A percentile compares a stretch with the other conserved stretches of the same genome.
Conservation (phyloP, 2,113 vertebrate species). For the Mobula hypostoma region DNA sequence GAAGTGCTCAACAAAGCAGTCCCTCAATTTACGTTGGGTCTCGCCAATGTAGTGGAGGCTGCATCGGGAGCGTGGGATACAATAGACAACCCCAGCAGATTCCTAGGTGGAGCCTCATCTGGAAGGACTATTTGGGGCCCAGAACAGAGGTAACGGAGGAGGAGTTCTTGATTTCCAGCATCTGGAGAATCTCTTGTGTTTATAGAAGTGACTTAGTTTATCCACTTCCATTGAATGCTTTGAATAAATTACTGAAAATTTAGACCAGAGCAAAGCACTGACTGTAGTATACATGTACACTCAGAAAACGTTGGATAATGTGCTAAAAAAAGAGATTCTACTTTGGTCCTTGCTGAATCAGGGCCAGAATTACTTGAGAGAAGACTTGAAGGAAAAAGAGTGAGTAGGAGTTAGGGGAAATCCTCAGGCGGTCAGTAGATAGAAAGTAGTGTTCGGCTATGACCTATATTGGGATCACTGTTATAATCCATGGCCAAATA, state of each 20-base stretch:
- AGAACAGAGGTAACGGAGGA: no score
- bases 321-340: not conserved
- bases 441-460: not conserved
- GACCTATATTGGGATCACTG: not conserved
- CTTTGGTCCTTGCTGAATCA: not conserved
- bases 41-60: no score
- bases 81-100: no score
- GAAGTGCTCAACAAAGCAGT: no score
- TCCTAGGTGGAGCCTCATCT: no score
- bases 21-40: no score
- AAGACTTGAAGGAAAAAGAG: not conserved
- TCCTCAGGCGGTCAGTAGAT: not conserved
- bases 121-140: no score
- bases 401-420: not conserved
- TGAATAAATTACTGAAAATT: not conserved
- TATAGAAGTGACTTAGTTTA: no score
- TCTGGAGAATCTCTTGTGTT: no score
- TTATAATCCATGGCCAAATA: not conserved
- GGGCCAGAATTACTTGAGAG: not conserved
- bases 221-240: not conserved
- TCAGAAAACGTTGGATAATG: not conserved
- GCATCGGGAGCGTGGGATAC: no score
- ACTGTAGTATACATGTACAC: not conserved
- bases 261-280: not conserved
- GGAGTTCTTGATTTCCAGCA: no score